Base-by-base conservation (phyloP, 2,797 vertebrate species). In the Micromesistius poutassou region DNA sequence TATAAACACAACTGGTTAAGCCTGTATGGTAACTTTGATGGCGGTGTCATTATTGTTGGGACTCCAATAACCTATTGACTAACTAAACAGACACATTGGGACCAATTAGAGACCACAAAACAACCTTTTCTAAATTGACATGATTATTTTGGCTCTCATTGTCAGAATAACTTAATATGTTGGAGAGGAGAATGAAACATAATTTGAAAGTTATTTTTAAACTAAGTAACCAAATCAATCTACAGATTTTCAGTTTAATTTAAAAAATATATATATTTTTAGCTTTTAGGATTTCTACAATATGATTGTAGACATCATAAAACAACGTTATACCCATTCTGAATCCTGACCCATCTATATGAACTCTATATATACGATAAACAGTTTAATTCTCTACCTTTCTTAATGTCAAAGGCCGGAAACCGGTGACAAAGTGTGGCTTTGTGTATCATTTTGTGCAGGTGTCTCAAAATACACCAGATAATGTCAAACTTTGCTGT, bases 401-500 rank as follows among this genome's bases (percentile, higher is more conserved):
- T 30, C 77, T 73, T 88, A 92, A 91, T 88, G 91, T 91, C 90
- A 91, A 30, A 31, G 25, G 28, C 12, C 68, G 68, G 68, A 71
- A 71, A 71, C 68, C 0, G 12, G 33, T 35, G 30, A 31, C 33
- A 72, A 19, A 5, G 31, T 72, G 30, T 33, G 71, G 5, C 71
- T 72, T 72, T 72, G 13, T 33, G 30, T 36, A 5, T 33, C 31
- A 31, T 72, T 35, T 72, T 36, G 14, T 36, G 4, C 73, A 79
- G 78, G 85, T 88, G 81, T 74, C 81, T 77, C 78, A 70, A 74
- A 31, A 31, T 19, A 80, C 72, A 78, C 70, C 78, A 87, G 89
- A 90, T 90, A 86, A 89, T 89, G 90, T 89, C 89, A 89, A 82
- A 81, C 73, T 85, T 75, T 82, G 81, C 87, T 88, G 80, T 82